Evolutionary conservation across 2,888 invertebrate genomes (phyloP).

Genomic region (Sabellastarte sp.): DNA sequence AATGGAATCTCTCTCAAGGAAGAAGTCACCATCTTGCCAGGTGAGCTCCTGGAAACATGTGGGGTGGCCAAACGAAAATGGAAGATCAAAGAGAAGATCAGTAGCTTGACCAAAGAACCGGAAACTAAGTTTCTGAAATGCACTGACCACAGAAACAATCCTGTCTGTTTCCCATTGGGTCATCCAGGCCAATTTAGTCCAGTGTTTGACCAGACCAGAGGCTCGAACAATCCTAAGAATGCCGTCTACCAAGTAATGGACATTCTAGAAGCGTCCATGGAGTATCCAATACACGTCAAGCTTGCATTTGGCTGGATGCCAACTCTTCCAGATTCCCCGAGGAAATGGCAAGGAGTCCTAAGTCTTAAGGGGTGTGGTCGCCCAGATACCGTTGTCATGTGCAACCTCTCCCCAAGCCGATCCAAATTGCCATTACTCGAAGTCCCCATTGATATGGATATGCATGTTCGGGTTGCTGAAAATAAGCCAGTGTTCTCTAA

Average conservation of each 20-base stretch:
- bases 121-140: not conserved
- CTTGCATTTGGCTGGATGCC: not conserved
- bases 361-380: not conserved
- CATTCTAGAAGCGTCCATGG: not conserved
- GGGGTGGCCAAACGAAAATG: not conserved
- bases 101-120: not conserved
- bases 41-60: not conserved
- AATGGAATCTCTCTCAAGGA: not conserved
- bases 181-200: not conserved
- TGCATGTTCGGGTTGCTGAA: not conserved
- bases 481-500: not conserved
- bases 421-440: not conserved
- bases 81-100: not conserved
- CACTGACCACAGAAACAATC: not conserved
- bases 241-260: not conserved
- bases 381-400: not conserved
- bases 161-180: not conserved
- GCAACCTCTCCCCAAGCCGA: not conserved
- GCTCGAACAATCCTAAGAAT: not conserved
- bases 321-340: not conserved
- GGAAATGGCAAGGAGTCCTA: not conserved
- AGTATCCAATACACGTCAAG: not conserved
- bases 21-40: not conserved
- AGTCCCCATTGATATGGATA: not conserved
- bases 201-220: not conserved